A percentile compares a stretch with the other conserved stretches of the same genome.
These are phyloP conservation scores for Drosophila biarmipes DNA, from an alignment of 1,140 invertebrate species.

Conservation along the genomic window DNA sequence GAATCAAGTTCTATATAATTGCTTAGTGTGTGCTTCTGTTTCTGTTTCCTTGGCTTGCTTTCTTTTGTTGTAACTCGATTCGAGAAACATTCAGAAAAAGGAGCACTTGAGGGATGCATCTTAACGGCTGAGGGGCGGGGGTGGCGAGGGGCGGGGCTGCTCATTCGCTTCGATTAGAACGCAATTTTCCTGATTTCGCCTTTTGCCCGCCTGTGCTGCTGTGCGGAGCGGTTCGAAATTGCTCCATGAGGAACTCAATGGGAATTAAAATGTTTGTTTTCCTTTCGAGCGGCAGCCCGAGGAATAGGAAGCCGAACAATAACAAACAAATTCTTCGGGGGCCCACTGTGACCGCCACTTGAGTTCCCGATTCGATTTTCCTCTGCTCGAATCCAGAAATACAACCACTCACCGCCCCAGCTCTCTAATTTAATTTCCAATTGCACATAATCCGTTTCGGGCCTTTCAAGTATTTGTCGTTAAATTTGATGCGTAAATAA, in stretches of 20 bases:
- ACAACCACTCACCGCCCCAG: conserved; percentile 26
- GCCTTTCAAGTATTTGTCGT: conserved; percentile 69
- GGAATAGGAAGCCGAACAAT: conserved; percentile 31
- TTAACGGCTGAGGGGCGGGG: conserved; percentile 30
- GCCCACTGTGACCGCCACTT: conserved; percentile 53
- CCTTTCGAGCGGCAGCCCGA: conserved; percentile 19
- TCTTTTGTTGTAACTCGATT: conserved; percentile 58
- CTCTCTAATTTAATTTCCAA: conserved; percentile 79
- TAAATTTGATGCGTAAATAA: conserved; percentile 78
- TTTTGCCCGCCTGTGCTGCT: conserved; percentile 7
- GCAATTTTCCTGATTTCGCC: conserved; percentile 54
- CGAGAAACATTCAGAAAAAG: conserved; percentile 32
- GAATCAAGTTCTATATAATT: conserved; percentile 45
- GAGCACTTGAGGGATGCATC: conserved; percentile 69
- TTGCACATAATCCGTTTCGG: conserved; percentile 78
- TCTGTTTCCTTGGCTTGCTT: conserved; percentile 11
- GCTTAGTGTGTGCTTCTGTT: conserved; percentile 32
- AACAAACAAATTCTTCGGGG: conserved; percentile 37
- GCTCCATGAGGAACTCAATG: conserved; percentile 69
- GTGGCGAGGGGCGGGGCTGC: conserved; percentile 16
- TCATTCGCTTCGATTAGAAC: conserved; percentile 74
- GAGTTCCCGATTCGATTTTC: conserved; percentile 31
- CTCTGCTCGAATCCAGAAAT: conserved; percentile 8
- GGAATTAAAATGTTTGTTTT: conserved; percentile 80
- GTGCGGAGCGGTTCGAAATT: conserved; percentile 32